These are phyloP conservation scores for Prietella phreatophila DNA, from an alignment of 2,113 vertebrate genomes.

Conservation along the genomic window DNA sequence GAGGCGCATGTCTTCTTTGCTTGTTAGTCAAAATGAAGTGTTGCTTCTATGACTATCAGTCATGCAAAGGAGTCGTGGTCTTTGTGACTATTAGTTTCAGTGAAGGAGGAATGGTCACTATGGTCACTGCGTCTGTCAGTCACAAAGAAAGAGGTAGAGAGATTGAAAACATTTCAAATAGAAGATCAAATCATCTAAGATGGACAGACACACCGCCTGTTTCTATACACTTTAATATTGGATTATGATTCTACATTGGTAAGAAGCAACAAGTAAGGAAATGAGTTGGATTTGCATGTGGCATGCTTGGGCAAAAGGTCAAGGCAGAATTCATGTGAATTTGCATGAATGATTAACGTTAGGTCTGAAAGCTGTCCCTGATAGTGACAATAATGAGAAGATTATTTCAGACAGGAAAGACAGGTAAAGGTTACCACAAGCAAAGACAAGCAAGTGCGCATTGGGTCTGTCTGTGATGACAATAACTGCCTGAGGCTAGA, in stretches of 20 bases:
- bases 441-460: background rate
- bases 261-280: background rate
- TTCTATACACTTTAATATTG: background rate
- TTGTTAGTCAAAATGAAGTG: background rate
- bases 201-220: background rate
- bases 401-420: conserved; percentile 19
- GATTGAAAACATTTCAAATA: background rate
- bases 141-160: background rate
- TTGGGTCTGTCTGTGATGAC: background rate
- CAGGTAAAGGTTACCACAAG: conserved; percentile 27
- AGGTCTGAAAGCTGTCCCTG: background rate
- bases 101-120: background rate
- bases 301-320: background rate
- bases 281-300: background rate
- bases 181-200: background rate
- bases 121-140: background rate
- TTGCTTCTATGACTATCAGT: background rate
- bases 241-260: background rate
- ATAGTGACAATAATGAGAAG: conserved; percentile 31
- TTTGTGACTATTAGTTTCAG: background rate
- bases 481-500: conserved; percentile 21
- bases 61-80: background rate
- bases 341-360: conserved; percentile 1
- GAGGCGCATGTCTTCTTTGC: background rate
- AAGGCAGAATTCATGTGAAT: background rate